Evolutionary conservation across 1,140 invertebrate genomes (phyloP), one percentile per base, ranked within the genome.

Genomic region (Nylanderia fulva): DNA sequence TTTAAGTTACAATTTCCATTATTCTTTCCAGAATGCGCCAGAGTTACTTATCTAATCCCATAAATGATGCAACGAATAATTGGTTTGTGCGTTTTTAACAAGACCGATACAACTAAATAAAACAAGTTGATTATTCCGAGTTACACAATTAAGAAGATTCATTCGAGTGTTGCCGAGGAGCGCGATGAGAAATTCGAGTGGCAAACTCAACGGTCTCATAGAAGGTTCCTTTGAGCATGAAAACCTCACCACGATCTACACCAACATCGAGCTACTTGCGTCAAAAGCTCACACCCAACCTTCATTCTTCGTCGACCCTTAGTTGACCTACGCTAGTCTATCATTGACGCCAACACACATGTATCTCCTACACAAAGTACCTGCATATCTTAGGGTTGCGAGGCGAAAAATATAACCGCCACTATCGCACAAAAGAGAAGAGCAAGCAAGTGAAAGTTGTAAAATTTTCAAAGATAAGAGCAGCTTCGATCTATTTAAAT

Each of bases 241-340:
- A 85, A 85, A 68, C 33, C 61, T 87, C 85, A 63, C 68, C 86
- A 72, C 87, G 90, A 90, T 88, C 89, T 90, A 90, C 80, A 68
- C 84, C 89, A 91, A 91, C 89, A 89, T 91, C 66, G 84, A 68
- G 74, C 84, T 91, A 64, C 77, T 85, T 77, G 74, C 85, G 80
- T 91, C 90, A 71, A 91, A 88, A 90, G 72, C 77, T 88, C 72
- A 72, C 85, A 61, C 66, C 79, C 54, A 58, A 85, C 76, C 84
- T 39, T 75, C 60, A 86, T 87, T 90, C 85, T 86, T 89, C 88
- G 64, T 42, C 77, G 36, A 76, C 68, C 75, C 21, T 48, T 48
- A 48, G 45, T 48, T 48, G 45, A 84, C 75, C 66, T 85, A 82
- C 13, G 52, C 60, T 54, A 71, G 69, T 29, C 68, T 71, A 42